Evolutionary conservation across 2,797 vertebrate genomes (phyloP).

Genomic region (Etheostoma nigrum): DNA sequence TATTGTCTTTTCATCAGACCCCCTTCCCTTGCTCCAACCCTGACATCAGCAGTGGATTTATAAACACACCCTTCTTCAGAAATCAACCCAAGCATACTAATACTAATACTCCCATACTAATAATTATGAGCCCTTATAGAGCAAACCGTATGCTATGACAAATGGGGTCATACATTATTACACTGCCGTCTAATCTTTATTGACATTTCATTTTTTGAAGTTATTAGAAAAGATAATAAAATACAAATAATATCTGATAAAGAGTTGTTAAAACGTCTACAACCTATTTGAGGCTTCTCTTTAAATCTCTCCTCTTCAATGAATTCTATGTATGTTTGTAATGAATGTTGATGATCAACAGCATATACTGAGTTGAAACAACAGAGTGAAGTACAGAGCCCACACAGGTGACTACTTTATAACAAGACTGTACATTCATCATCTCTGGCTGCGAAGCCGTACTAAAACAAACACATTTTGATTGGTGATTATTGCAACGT

Average conservation of each 20-base stretch:
- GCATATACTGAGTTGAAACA: slow-evolving; percentile 68
- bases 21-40: slow-evolving; percentile 30
- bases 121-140: slow-evolving; percentile 62
- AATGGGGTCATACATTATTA: slow-evolving; percentile 35
- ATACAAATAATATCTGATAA: slow-evolving; percentile 61
- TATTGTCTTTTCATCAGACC: slow-evolving; percentile 39
- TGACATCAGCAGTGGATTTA: slow-evolving; percentile 64
- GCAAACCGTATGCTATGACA: slow-evolving; percentile 54
- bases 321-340: slow-evolving; percentile 45
- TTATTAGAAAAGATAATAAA: slow-evolving; percentile 57
- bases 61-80: slow-evolving; percentile 54
- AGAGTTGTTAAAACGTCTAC: slow-evolving; percentile 48
- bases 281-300: slow-evolving; percentile 43
- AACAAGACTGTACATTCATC: slow-evolving; percentile 80
- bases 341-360: slow-evolving; percentile 61
- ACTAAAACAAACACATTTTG: slow-evolving; percentile 62
- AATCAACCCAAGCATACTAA: slow-evolving; percentile 55
- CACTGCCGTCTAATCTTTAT: slow-evolving; percentile 44
- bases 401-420: slow-evolving; percentile 67
- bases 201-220: slow-evolving; percentile 56
- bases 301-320: slow-evolving; percentile 41
- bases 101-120: too few species aligned
- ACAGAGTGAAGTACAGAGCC: slow-evolving; percentile 67
- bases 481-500: slow-evolving; percentile 76
- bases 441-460: slow-evolving; percentile 68